phyloP scores from a whole-genome alignment of 1,140 invertebrate genomes.

The fruit fly (Drosophila melanogaster) region DNA sequence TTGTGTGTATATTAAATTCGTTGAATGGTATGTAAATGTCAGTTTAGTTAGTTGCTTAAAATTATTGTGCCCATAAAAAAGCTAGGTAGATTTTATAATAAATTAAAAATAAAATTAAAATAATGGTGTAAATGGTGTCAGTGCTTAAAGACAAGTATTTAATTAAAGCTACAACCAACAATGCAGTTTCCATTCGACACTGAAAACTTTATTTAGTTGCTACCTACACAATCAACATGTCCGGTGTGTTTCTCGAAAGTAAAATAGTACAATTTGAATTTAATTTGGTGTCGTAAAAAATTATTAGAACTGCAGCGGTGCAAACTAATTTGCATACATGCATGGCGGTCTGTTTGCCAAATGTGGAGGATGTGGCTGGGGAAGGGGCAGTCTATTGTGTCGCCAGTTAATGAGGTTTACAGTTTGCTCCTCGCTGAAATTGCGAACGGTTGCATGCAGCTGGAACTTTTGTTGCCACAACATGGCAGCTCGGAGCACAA shows the following conservation, averaged over 20 bases:
- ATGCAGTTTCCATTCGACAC: background rate
- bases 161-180: slow-evolving; percentile 2
- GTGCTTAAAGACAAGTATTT: background rate
- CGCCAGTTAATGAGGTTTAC: slow-evolving; percentile 37
- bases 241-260: slow-evolving; percentile 13
- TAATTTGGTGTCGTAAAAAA: slow-evolving; percentile 53
- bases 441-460: slow-evolving; percentile 1
- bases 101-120: background rate
- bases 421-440: background rate
- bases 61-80: too few species aligned
- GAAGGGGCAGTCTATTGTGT: slow-evolving; percentile 34
- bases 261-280: slow-evolving; percentile 22
- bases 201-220: slow-evolving; percentile 9
- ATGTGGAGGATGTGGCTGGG: background rate
- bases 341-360: slow-evolving; percentile 17
- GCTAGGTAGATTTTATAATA: background rate
- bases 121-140: background rate
- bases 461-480: slow-evolving; percentile 36
- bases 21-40: too few species aligned
- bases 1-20: too few species aligned
- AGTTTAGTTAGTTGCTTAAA: background rate
- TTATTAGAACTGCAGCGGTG: slow-evolving; percentile 31
- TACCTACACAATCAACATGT: slow-evolving; percentile 27
- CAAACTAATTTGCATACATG: slow-evolving; percentile 42
- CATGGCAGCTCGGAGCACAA: slow-evolving; percentile 23